Evolutionary conservation across 2,797 vertebrate genomes (phyloP).

Genomic region (Sphenopsis melanotis): DNA sequence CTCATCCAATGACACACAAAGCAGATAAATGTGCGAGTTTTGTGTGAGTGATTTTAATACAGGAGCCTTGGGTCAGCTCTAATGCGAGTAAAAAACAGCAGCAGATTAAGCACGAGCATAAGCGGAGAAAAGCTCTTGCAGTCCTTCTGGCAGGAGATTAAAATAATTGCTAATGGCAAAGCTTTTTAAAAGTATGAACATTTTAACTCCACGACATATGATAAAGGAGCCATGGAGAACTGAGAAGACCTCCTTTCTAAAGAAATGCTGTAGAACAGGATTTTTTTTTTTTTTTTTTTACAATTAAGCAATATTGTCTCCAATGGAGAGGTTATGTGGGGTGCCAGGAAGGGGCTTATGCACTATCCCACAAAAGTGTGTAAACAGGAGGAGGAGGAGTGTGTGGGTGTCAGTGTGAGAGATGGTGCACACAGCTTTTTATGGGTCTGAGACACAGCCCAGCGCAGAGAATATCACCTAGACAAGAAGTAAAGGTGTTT

Average conservation of each 20-base stretch:
- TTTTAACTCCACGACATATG: neutral
- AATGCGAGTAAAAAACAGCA: neutral
- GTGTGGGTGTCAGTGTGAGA: neutral
- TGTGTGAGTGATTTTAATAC: neutral
- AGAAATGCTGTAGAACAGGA: neutral
- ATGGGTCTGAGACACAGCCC: neutral
- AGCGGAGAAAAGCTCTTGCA: neutral
- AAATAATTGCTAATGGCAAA: constrained; percentile 8
- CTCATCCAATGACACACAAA: neutral
- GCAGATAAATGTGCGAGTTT: neutral
- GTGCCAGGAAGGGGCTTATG: neutral
- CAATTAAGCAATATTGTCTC: neutral
- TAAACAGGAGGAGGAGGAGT: neutral
- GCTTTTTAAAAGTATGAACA: neutral
- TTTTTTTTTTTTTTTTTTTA: neutral
- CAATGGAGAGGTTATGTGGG: neutral
- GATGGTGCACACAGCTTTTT: neutral
- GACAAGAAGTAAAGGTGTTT: neutral
- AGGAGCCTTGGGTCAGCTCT: neutral
- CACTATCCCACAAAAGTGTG: neutral
- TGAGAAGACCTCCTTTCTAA: neutral
- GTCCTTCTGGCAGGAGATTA: neutral
- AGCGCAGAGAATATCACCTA: neutral
- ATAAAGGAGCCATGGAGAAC: neutral
- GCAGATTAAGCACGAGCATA: neutral